Evolutionary conservation across 2,113 vertebrate genomes (phyloP).

Genomic region (Tretioscincus oriximinensis): DNA sequence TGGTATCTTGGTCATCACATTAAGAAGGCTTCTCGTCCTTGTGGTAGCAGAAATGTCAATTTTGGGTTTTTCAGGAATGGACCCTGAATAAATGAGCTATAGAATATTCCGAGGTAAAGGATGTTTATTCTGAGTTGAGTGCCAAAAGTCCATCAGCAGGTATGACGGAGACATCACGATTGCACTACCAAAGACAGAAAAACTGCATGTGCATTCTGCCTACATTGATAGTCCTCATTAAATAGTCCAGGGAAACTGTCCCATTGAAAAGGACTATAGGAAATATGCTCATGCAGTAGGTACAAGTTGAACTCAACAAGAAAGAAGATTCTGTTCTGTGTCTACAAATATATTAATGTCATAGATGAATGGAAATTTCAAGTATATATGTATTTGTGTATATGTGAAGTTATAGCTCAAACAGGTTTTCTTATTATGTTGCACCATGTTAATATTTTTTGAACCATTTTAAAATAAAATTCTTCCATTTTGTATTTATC

Average conservation of each 20-base stretch:
- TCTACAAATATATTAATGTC: not conserved
- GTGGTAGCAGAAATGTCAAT: too few species aligned
- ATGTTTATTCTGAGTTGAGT: too few species aligned
- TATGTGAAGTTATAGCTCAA: not conserved
- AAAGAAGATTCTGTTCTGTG: not conserved
- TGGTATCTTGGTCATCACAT: not conserved
- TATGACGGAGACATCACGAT: too few species aligned
- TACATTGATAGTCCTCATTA: not conserved
- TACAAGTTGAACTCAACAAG: not conserved
- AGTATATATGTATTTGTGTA: not conserved
- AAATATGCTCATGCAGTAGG: not conserved
- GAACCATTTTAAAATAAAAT: not conserved
- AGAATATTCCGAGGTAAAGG: too few species aligned
- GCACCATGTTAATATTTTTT: not conserved
- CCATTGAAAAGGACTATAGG: not conserved
- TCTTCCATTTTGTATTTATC: not conserved
- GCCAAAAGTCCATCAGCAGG: too few species aligned
- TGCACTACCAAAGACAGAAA: too few species aligned
- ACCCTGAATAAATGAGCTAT: too few species aligned
- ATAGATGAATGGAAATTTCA: not conserved
- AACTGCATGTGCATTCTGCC: too few species aligned
- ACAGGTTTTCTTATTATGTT: not conserved
- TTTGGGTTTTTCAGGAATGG: too few species aligned
- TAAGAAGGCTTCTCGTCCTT: not conserved
- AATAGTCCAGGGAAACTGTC: not conserved